phyloP scores from a whole-genome alignment of 2,888 invertebrate genomes.

The Drosophila colorata region DNA sequence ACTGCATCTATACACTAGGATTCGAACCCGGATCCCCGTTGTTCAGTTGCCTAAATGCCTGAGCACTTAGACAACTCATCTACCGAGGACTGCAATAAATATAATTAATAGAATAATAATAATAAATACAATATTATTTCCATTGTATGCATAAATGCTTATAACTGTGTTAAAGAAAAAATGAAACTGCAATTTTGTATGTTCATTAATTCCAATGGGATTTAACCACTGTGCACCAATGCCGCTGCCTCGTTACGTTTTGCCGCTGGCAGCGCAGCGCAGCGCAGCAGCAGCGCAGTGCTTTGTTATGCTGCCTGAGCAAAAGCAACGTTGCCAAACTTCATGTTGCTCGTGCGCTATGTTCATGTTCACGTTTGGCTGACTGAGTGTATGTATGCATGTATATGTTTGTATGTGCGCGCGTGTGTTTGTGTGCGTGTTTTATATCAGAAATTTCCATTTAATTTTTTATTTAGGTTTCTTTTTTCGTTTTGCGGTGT shows the following conservation, averaged over 20 bases:
- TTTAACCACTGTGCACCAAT: constrained; percentile 34
- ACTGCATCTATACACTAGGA: too few relatives aligned
- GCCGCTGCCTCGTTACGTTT: constrained; percentile 63
- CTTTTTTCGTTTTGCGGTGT: constrained; percentile 71
- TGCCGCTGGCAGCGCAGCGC: constrained; percentile 58
- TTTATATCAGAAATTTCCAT: constrained; percentile 81
- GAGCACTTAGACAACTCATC: too few relatives aligned
- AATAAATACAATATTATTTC: neutral
- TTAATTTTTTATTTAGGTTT: constrained; percentile 80
- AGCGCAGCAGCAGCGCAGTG: constrained; percentile 52
- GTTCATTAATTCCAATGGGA: neutral
- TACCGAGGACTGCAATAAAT: too few relatives aligned
- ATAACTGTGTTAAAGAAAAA: too few relatives aligned
- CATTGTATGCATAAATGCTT: neutral
- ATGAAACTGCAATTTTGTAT: too few relatives aligned
- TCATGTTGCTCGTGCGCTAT: constrained; percentile 51
- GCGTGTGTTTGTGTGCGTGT: constrained; percentile 42
- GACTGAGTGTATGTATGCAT: constrained; percentile 31
- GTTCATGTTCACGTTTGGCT: constrained; percentile 54
- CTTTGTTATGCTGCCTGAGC: constrained; percentile 63
- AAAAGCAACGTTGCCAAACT: constrained; percentile 69
- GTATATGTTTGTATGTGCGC: constrained; percentile 8
- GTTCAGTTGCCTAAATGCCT: too few relatives aligned
- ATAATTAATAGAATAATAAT: neutral
- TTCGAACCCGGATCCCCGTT: too few relatives aligned